Evolutionary conservation across 2,888 invertebrate genomes (phyloP), one percentile per base, ranked within the genome.

Genomic region (Abrostola tripartita): DNA sequence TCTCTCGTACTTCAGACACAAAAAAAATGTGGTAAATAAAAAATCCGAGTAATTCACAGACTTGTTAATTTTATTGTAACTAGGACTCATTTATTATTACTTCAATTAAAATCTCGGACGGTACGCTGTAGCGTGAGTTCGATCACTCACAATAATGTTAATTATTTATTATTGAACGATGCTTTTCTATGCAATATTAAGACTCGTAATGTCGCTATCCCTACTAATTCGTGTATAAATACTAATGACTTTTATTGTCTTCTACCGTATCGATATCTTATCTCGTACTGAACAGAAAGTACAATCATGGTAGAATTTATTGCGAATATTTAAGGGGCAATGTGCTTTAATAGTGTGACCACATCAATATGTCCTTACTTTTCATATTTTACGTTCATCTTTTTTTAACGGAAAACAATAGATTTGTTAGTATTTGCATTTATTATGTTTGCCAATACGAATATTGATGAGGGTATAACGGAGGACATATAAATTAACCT

Each of bases 141-240:
- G 24, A 24, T 24, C 24, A 24, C 24, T 24, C 24, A 24, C 1
- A 24, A 4, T 24, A 24, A 24, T 24, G 24, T 24, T 24, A 24
- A 24, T 24, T 24, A 24, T 24, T 24, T 24, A 24, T 24, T 24
- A 24, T 24, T 24, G 24, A 24, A 4, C 24, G 24, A 24, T 24
- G 1, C 24, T 24, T 24, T 24, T 24, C 24, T 24, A 24, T 24
- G 37, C 11, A 53, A 50, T 14, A 68, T 67, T 60, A 7, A 12
- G 0, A n/a, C 47, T 36, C 40, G 24, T 35, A 60, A 53, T 52
- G 55, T 4, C 36, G 11, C 10, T 9, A 14, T 37, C 40, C 37
- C 42, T 52, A 55, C n/a, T 56, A 60, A 40, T 67, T 36, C 42
- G 42, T 65, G 40, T 77, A 65, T 82, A 81, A 71, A 71, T 78